Percentiles rank a stretch among this genome's conserved stretches.
Evolutionary conservation across 2,113 vertebrate species (phyloP).

Genomic region (Synchiropus splendidus): DNA sequence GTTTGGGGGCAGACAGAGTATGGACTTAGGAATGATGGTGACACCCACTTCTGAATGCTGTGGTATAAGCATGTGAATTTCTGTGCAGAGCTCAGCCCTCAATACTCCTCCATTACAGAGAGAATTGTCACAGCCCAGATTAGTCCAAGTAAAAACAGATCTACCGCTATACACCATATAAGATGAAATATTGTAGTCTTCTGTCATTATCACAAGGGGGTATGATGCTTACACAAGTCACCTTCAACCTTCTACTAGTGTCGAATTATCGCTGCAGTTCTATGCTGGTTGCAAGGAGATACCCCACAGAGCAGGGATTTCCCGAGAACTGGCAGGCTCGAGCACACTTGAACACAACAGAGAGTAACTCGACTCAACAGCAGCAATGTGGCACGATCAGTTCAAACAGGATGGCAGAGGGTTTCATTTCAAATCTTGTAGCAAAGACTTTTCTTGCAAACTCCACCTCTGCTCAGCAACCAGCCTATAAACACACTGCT

Average conservation of each 20-base stretch:
- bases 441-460: too few species aligned
- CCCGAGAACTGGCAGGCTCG: conserved; percentile 39
- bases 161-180: too few species aligned
- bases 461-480: too few species aligned
- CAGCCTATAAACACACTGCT: too few species aligned
- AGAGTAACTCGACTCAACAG: conserved; percentile 20
- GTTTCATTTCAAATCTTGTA: too few species aligned
- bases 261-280: conserved; percentile 48
- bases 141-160: too few species aligned
- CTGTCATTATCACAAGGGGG: too few species aligned
- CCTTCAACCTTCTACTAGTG: conserved; percentile 55
- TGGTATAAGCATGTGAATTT: conserved; percentile 3
- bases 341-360: conserved; percentile 14
- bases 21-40: conserved; percentile 37
- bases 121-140: too few species aligned
- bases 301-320: conserved; percentile 48
- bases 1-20: conserved; percentile 33
- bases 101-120: conserved; percentile 12
- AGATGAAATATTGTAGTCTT: too few species aligned
- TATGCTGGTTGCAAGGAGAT: conserved; percentile 47
- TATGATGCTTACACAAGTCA: too few species aligned
- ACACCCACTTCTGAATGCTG: conserved; percentile 40
- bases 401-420: too few species aligned
- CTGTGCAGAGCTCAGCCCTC: conserved; percentile 4
- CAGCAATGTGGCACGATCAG: conserved; percentile 16